Evolutionary conservation across 2,113 vertebrate genomes (phyloP).

Genomic region (Gracilinanus agilis): DNA sequence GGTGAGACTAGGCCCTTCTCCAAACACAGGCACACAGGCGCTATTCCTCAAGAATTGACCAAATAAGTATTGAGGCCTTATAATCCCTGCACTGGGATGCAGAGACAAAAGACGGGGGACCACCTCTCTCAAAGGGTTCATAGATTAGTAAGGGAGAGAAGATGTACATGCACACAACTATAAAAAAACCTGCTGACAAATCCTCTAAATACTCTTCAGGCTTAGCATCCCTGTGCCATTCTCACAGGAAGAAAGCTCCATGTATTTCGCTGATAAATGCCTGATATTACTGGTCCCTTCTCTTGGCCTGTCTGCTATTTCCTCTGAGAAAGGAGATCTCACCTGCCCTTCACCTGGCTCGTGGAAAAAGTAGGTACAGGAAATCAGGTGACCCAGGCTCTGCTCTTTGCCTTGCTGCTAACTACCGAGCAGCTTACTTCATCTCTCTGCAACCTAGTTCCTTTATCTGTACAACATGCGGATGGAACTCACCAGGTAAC

Average conservation of each 20-base stretch:
- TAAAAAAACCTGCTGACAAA: neutral
- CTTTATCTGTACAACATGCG: neutral
- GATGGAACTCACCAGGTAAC: neutral
- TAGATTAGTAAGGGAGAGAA: neutral
- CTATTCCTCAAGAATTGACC: neutral
- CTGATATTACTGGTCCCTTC: neutral
- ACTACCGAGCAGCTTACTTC: neutral
- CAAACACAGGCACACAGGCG: neutral
- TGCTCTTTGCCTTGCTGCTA: neutral
- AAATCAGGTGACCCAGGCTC: neutral
- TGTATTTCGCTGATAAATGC: neutral
- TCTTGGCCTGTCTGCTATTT: neutral
- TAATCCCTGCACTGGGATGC: neutral
- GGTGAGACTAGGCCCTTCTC: neutral
- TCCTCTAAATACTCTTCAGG: neutral
- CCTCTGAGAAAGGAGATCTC: neutral
- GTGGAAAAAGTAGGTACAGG: neutral
- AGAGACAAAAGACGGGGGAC: neutral
- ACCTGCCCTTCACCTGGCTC: neutral
- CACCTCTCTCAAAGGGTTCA: neutral
- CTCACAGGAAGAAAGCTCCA: neutral
- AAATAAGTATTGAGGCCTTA: neutral
- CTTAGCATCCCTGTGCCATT: neutral
- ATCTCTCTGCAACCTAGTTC: neutral
- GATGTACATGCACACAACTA: neutral